Percentiles rank a stretch among this genome's conserved stretches.
Evolutionary conservation across 2,113 vertebrate species (phyloP).

Genomic region (Craseonycteris thonglongyai): DNA sequence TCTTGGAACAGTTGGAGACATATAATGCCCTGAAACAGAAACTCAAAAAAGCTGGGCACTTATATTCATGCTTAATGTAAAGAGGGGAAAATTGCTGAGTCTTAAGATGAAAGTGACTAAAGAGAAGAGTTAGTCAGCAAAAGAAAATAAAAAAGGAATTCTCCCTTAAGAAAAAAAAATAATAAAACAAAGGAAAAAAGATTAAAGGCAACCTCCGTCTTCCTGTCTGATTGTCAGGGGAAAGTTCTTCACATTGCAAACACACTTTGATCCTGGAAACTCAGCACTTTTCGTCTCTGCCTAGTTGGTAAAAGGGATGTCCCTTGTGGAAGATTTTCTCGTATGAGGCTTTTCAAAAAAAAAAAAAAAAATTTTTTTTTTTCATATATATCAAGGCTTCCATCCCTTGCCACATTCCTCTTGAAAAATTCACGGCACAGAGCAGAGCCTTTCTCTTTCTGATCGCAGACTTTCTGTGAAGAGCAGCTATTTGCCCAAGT

Average conservation of each 20-base stretch:
- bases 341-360: neutral
- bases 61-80: slow-evolving; percentile 29
- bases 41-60: neutral
- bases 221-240: slow-evolving; percentile 45
- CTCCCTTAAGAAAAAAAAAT: neutral
- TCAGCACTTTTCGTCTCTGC: slow-evolving; percentile 54
- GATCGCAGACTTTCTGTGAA: slow-evolving; percentile 57
- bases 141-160: slow-evolving; percentile 51
- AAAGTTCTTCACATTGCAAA: slow-evolving; percentile 43
- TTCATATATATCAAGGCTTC: slow-evolving; percentile 53
- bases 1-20: neutral
- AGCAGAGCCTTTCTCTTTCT: neutral
- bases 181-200: slow-evolving; percentile 54
- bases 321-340: slow-evolving; percentile 66
- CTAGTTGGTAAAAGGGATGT: slow-evolving; percentile 58
- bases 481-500: slow-evolving; percentile 58
- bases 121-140: slow-evolving; percentile 46
- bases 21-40: neutral
- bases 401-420: slow-evolving; percentile 42
- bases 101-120: slow-evolving; percentile 53
- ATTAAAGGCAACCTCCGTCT: slow-evolving; percentile 62
- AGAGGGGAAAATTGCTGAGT: neutral
- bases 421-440: slow-evolving; percentile 56
- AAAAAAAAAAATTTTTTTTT: no score
- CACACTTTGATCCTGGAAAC: slow-evolving; percentile 61